Conservation (phyloP, 2,888 invertebrate species). For the Netelia virgata region DNA sequence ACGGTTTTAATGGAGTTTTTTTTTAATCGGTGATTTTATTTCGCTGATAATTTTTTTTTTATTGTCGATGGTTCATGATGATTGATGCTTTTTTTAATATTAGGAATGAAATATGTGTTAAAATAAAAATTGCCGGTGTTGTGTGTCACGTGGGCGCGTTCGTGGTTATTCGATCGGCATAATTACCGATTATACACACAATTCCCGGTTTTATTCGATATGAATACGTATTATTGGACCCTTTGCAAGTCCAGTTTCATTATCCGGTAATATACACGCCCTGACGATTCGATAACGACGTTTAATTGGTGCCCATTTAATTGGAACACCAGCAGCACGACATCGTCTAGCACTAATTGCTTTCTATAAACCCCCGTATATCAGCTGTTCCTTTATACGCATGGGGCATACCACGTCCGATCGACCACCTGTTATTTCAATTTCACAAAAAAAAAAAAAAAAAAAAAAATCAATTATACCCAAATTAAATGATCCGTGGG, state of each 20-base stretch:
- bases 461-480: background rate
- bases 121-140: background rate
- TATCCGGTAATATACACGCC: constrained; percentile 3
- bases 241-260: constrained; percentile 25
- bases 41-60: background rate
- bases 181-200: constrained; percentile 1
- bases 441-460: background rate
- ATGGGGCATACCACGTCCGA: background rate
- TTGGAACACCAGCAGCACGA: constrained; percentile 41
- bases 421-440: background rate
- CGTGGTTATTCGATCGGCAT: background rate
- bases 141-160: background rate
- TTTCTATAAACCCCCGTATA: constrained; percentile 39
- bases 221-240: background rate
- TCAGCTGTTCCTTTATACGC: constrained; percentile 14
- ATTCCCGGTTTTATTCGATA: constrained; percentile 9
- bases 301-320: constrained; percentile 53
- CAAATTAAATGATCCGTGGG: too few species aligned
- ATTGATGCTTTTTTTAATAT: too few species aligned
- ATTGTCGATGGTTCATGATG: too few species aligned
- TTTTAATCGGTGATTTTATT: background rate
- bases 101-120: background rate
- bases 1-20: too few species aligned
- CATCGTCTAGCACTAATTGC: constrained; percentile 44
- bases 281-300: constrained; percentile 35